Base-by-base conservation (phyloP, 30 jellyfish, hydroid and myxozoan genomes). In the Aurelia aurita complex sp. Pacific region DNA sequence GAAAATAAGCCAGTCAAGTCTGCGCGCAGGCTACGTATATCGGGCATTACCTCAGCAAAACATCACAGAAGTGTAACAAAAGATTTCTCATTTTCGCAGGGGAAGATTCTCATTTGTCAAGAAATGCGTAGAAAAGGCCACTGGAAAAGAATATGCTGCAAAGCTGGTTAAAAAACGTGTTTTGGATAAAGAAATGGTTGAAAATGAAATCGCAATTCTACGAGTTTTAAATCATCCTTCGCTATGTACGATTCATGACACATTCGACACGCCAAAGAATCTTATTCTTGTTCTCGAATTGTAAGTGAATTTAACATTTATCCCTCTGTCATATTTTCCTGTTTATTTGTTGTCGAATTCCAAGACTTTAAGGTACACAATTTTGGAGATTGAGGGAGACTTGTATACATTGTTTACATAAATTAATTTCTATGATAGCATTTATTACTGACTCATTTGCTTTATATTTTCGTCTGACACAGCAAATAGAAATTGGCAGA, bases 71-170 rank as follows among this genome's bases (percentile, higher is more conserved):
- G 29, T 18, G 36, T 63, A n/a, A 29, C 36, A 43, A 38, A 16
- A 10, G 80, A 5, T 43, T 77, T 15, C 83, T 85, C 6, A 3
- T 68, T 59, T 40, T 81, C 61, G 16, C 73, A 89, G 97, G 83
- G 99, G 99, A 9, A 91, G 99, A 19, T 95, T 89, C 73, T 95
- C 99, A 0, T 32, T 90, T n/a, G 99, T 95, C 69, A 95, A 95
- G 85, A 90, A 96, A 59, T 95, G 99, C 92, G 87, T 95, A 16
- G 96, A 86, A 55, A 95, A 95, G 69, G 36, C 86, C 13, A 65
- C 98, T 17, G 93, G 95, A 16, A 76, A 64, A 71, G 99, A 89
- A 67, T 95, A 72, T 71, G 99, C 99, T 0, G 99, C 99, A 15
- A 95, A 95, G 52, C 77, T 95, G 5, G 94, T 95, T 50, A 96